Conservation (phyloP, 1,140 invertebrate genomes). For the Cotesia typhae region DNA sequence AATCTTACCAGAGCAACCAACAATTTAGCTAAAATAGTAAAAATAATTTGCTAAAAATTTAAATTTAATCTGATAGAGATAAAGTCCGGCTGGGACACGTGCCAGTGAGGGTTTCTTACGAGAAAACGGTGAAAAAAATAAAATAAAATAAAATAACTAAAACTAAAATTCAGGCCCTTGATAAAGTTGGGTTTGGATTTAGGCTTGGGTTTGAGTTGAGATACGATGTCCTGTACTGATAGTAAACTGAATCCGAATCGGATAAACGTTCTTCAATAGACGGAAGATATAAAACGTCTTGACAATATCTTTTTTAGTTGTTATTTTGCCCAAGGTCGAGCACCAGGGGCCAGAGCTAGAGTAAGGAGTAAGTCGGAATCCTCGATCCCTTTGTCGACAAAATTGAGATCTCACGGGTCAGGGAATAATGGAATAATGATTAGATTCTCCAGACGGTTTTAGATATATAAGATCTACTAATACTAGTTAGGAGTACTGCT, state of each 20-base stretch:
- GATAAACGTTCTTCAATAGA: not conserved
- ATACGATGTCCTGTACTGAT: too few species aligned
- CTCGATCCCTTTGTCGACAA: slow-evolving; percentile 1
- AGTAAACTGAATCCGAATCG: not conserved
- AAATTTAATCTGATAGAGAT: not conserved
- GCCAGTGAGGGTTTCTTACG: slow-evolving; percentile 24
- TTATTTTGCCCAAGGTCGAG: slow-evolving; percentile 18
- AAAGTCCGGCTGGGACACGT: slow-evolving; percentile 10
- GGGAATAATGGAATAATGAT: slow-evolving; percentile 23
- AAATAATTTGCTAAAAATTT: not conserved
- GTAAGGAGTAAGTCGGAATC: not conserved
- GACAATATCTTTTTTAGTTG: slow-evolving; percentile 16
- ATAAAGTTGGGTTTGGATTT: slow-evolving; percentile 24
- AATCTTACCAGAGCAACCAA: too few species aligned
- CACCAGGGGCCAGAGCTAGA: not conserved
- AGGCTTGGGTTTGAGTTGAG: not conserved
- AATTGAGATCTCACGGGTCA: slow-evolving; percentile 39
- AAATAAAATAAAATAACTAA: not conserved
- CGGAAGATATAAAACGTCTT: slow-evolving; percentile 7
- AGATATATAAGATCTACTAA: not conserved
- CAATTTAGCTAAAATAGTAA: not conserved
- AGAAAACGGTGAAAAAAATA: too few species aligned
- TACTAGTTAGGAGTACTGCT: too few species aligned
- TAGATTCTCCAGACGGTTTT: not conserved
- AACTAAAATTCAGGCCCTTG: slow-evolving; percentile 21